These are phyloP conservation scores for Embidobia sp. DNA, from an alignment of 2,888 invertebrate species.

Conservation along the genomic window DNA sequence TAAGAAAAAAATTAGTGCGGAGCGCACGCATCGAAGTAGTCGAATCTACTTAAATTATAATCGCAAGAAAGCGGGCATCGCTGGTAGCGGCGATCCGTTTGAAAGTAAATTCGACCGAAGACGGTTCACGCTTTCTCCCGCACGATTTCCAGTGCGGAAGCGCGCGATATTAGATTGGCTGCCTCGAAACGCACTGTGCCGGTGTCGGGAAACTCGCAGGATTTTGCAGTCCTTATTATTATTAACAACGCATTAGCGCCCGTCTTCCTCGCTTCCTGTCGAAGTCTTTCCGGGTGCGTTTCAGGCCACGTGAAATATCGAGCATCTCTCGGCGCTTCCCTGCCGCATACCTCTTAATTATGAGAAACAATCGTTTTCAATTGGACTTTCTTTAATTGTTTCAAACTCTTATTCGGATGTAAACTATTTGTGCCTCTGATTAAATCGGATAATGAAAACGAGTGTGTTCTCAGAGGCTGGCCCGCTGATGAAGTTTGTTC, in stretches of 20 bases:
- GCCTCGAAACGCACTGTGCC: constrained; percentile 15
- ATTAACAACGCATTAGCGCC: constrained; percentile 46
- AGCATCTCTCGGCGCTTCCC: constrained; percentile 7
- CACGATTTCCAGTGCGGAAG: constrained; percentile 74
- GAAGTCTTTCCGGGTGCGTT: constrained; percentile 35
- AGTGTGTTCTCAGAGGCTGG: too few species aligned
- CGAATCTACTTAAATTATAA: constrained; percentile 57
- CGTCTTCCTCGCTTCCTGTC: constrained; percentile 40
- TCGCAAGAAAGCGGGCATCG: constrained; percentile 39
- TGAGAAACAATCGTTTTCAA: constrained; percentile 37
- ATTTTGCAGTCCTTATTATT: constrained; percentile 62
- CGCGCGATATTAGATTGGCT: constrained; percentile 63
- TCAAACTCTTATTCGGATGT: not conserved
- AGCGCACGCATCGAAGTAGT: not conserved
- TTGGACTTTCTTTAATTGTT: constrained; percentile 33
- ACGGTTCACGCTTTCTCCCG: constrained; percentile 76
- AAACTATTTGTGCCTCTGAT: too few species aligned
- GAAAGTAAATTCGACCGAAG: constrained; percentile 72
- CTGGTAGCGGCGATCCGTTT: too few species aligned
- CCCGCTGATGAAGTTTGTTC: too few species aligned
- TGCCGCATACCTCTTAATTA: constrained; percentile 37
- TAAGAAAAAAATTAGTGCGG: not conserved
- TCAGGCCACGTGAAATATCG: constrained; percentile 28
- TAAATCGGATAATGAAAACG: too few species aligned
- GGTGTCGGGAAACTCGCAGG: constrained; percentile 27